These are phyloP conservation scores for Narcine bancroftii DNA, from an alignment of 2,113 vertebrate species.

Conservation along the genomic window DNA sequence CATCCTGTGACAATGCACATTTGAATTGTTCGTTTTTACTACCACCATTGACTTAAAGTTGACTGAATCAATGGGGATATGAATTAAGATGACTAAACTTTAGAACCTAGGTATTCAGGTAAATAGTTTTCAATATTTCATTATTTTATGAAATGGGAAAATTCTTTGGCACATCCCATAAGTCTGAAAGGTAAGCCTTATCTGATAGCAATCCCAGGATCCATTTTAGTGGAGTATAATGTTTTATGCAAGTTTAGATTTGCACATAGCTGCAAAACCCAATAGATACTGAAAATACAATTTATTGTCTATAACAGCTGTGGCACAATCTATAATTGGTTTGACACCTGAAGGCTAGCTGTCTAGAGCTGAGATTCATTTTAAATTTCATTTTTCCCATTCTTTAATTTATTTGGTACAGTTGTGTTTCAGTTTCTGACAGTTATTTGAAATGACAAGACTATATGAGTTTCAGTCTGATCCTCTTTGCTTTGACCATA, in stretches of 20 bases:
- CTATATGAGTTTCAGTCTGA: neutral
- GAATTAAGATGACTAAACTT: neutral
- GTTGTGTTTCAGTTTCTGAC: conserved; percentile 2
- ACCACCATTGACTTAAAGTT: neutral
- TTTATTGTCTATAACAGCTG: conserved; percentile 23
- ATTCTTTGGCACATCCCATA: neutral
- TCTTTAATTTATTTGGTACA: conserved; percentile 27
- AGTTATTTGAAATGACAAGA: conserved; percentile 23
- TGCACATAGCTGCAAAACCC: neutral
- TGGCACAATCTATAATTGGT: conserved; percentile 19
- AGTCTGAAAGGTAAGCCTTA: neutral
- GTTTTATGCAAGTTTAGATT: conserved; percentile 12
- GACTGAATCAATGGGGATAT: neutral
- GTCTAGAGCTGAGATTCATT: conserved; percentile 9
- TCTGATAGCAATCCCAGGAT: neutral
- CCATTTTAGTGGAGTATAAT: conserved; percentile 2
- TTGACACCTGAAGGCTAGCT: neutral
- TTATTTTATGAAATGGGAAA: neutral
- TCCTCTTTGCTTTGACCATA: neutral
- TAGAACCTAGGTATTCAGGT: neutral
- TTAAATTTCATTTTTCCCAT: conserved; percentile 26
- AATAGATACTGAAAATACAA: conserved; percentile 25
- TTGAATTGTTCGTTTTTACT: neutral
- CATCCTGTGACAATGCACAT: neutral
- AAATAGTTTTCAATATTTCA: neutral